Conservation (phyloP, 1,140 invertebrate genomes). For the Copidosoma floridanum region DNA sequence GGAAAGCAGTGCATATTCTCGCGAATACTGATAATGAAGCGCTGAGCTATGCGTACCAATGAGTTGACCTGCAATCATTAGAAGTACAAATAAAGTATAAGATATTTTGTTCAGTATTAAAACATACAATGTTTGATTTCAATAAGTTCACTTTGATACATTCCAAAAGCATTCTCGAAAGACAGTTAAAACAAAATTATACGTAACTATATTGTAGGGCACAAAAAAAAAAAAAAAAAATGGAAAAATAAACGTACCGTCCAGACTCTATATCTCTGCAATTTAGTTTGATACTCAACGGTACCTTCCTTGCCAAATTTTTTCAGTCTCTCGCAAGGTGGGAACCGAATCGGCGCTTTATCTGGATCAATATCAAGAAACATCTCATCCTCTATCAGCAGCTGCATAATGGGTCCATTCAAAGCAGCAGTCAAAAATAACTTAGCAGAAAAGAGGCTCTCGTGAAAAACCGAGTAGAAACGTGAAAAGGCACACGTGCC, state of each 20-base stretch:
- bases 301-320: conserved; percentile 78
- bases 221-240: no score
- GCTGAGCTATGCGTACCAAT: conserved; percentile 74
- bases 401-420: conserved; percentile 85
- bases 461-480: conserved; percentile 87
- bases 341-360: conserved; percentile 75
- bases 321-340: conserved; percentile 66
- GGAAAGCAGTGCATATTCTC: conserved; percentile 93
- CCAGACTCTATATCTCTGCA: conserved; percentile 74
- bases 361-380: conserved; percentile 91
- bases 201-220: no score
- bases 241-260: conserved; percentile 64
- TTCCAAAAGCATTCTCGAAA: no score
- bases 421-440: conserved; percentile 91
- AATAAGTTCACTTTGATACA: no score
- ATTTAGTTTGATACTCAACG: conserved; percentile 68
- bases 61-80: conserved; percentile 59
- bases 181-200: no score
- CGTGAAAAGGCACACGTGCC: conserved; percentile 85
- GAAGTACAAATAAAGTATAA: no score
- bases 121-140: no score
- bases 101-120: no score
- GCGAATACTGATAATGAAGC: conserved; percentile 81
- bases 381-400: conserved; percentile 91
- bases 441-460: conserved; percentile 86